These are phyloP conservation scores for Gobio gobio DNA, from an alignment of 2,113 vertebrate genomes.

Conservation along the genomic window DNA sequence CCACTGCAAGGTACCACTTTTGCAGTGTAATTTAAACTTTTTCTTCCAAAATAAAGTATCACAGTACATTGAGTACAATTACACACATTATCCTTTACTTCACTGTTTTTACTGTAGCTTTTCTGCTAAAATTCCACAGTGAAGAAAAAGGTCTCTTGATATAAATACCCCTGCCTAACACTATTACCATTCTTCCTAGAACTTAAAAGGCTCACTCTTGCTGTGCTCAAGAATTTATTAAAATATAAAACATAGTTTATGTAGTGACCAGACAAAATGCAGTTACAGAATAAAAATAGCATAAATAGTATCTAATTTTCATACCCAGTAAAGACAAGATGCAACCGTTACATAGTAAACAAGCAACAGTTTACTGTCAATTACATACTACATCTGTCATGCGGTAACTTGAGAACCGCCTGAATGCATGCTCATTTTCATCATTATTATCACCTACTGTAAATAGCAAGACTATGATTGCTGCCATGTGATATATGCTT, in stretches of 20 bases:
- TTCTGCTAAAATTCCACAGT: neutral
- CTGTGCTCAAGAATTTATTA: neutral
- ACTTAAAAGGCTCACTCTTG: neutral
- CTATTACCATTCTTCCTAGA: neutral
- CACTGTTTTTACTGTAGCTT: neutral
- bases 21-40: neutral
- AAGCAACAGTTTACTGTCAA: conserved; percentile 3
- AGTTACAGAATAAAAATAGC: neutral
- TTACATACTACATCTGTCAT: neutral
- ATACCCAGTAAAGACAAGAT: neutral
- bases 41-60: neutral
- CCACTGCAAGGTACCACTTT: neutral
- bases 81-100: neutral
- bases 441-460: conserved; percentile 24
- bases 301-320: neutral
- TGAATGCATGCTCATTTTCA: neutral
- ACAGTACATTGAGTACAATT: too few relatives aligned
- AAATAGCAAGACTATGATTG: conserved; percentile 6
- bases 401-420: neutral
- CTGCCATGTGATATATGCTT: conserved; percentile 4
- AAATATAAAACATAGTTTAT: neutral
- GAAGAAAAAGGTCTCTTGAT: too few relatives aligned
- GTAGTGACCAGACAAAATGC: neutral
- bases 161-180: neutral
- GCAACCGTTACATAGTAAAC: neutral